These are phyloP conservation scores for Oophaga sylvatica DNA, from an alignment of 2,797 vertebrate genomes.

Conservation along the genomic window DNA sequence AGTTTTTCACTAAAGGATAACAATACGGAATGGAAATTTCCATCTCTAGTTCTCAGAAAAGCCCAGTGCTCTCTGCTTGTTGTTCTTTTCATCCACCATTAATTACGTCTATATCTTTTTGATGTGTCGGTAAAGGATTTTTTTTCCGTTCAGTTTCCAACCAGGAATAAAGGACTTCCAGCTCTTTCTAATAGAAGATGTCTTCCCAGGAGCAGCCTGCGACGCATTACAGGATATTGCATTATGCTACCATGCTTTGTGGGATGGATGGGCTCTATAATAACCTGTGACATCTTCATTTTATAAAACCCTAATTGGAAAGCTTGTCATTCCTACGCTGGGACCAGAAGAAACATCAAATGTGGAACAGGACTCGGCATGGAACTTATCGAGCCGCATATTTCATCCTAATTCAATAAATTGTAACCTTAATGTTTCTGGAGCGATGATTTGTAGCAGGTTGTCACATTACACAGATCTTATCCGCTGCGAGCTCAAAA, in stretches of 20 bases:
- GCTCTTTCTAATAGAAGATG: neutral
- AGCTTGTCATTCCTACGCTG: slow-evolving; percentile 26
- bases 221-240: slow-evolving; percentile 7
- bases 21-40: neutral
- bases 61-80: neutral
- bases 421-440: slow-evolving; percentile 5
- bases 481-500: neutral
- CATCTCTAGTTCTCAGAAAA: neutral
- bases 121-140: slow-evolving; percentile 8
- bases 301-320: slow-evolving; percentile 12
- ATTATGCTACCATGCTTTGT: neutral
- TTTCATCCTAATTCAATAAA: slow-evolving; percentile 47
- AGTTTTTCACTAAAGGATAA: neutral
- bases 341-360: slow-evolving; percentile 6
- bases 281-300: slow-evolving; percentile 4
- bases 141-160: neutral
- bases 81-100: neutral
- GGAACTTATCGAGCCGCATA: slow-evolving; percentile 19
- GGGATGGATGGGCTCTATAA: slow-evolving; percentile 11
- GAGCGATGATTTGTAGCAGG: slow-evolving; percentile 41
- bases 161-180: slow-evolving; percentile 17
- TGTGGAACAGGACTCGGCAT: slow-evolving; percentile 11
- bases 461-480: slow-evolving; percentile 25
- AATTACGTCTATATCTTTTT: neutral
- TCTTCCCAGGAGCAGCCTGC: neutral